phyloP scores from a whole-genome alignment of 2,888 invertebrate species.

The Mermis nigrescens region DNA sequence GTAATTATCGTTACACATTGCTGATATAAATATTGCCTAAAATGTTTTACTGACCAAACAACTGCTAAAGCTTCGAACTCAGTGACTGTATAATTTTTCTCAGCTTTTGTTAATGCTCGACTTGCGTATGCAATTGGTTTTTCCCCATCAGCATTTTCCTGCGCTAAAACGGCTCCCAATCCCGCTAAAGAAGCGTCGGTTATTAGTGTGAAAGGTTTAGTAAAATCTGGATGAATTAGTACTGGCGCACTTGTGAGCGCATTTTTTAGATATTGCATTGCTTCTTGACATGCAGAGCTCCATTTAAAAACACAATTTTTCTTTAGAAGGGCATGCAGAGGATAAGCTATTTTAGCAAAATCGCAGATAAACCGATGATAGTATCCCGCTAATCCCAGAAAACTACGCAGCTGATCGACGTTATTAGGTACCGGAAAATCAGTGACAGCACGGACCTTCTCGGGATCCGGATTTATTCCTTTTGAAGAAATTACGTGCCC shows the following conservation, averaged over 20 bases:
- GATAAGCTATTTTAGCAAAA: conserved; percentile 15
- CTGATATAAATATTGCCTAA: conserved; percentile 10
- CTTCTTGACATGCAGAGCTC: conserved; percentile 8
- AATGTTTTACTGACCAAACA: conserved; percentile 15
- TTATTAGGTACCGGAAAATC: conserved; percentile 1
- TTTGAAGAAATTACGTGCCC: background rate
- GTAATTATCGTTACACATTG: conserved; percentile 8
- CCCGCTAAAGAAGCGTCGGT: conserved; percentile 21
- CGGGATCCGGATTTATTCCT: background rate
- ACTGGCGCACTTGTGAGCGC: conserved; percentile 14
- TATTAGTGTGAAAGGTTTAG: too few relatives aligned
- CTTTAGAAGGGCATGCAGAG: conserved; percentile 17
- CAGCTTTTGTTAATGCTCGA: too few relatives aligned
- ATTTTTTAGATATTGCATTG: conserved; percentile 13
- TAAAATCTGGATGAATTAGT: conserved; percentile 17
- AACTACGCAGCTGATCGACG: conserved; percentile 14
- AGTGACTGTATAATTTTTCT: conserved; percentile 17
- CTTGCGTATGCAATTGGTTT: conserved; percentile 21
- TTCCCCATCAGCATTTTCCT: conserved; percentile 11
- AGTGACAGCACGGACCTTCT: background rate
- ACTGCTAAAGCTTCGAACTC: conserved; percentile 20
- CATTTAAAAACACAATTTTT: conserved; percentile 16
- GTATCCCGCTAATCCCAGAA: conserved; percentile 18
- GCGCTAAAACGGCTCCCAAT: conserved; percentile 21
- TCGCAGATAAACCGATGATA: conserved; percentile 14